A percentile compares a stretch with the other conserved stretches of the same genome.
Evolutionary conservation across 2,113 vertebrate genomes (phyloP).

Genomic region (Ptilonorhynchus violaceus): DNA sequence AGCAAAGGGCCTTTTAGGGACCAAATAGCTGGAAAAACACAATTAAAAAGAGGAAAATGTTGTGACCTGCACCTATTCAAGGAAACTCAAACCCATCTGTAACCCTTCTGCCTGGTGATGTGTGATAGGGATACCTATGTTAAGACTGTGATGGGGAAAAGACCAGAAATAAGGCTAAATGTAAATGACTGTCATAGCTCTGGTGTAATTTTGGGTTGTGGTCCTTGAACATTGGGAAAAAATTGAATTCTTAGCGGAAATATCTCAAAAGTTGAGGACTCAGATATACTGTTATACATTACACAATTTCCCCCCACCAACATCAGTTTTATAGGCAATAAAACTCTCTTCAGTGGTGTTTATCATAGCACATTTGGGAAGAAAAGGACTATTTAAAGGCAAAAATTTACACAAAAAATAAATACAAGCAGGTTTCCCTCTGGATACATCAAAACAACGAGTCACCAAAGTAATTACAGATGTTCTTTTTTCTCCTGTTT

Average conservation of each 20-base stretch:
- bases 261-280: neutral
- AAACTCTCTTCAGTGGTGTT: neutral
- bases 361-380: neutral
- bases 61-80: neutral
- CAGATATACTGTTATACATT: neutral
- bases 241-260: neutral
- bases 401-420: neutral
- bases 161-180: neutral
- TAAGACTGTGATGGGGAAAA: neutral
- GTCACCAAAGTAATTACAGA: neutral
- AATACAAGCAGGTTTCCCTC: neutral
- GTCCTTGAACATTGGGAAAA: neutral
- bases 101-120: neutral
- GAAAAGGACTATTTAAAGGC: neutral
- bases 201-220: neutral
- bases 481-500: neutral
- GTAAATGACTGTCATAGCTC: neutral
- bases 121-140: neutral
- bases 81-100: neutral
- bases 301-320: accelerated
- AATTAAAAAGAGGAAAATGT: neutral
- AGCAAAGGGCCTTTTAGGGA: neutral
- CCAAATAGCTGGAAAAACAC: neutral
- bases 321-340: neutral
- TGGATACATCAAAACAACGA: neutral